Evolutionary conservation across 2,797 vertebrate species (phyloP), one percentile per base, ranked within the genome.

Genomic region (Enteromius treurensis): DNA sequence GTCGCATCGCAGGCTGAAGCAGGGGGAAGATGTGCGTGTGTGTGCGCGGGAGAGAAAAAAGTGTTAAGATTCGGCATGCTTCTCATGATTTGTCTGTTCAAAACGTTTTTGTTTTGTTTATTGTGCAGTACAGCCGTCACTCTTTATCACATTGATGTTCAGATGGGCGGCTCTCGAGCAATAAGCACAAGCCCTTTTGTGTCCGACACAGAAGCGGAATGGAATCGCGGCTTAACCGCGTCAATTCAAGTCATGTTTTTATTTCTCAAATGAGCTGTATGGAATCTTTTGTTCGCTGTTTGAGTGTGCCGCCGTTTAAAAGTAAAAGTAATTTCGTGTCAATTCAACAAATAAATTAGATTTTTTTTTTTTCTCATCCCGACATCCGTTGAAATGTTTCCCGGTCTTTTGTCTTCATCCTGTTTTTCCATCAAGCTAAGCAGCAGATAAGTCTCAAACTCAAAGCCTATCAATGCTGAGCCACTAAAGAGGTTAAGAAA

Each of bases 311-410:
- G 85, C 88, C 88, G 89, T 90, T 91, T 86, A 80, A 87, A 60
- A 77, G 79, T 77, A 83, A 90, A 88, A 91, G 90, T 88, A 87
- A 92, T 94, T 92, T 90, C 90, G 92, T 91, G 93, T 93, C 93
- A 93, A 88, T 89, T 91, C 91, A 90, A 93, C 92, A 93, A 93
- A 94, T 90, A 93, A 89, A 89, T 89, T 65, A 84, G 70, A 84
- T 82, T 84, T 77, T 71, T 68, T 58, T 40, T 85, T 74, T 45
- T 90, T 55, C 90, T 88, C 90, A 92, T 70, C 49, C 90, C 84
- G 87, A 92, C 91, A 92, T 92, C 91, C 91, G 90, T 92, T 93
- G 85, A 89, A 89, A 92, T 93, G 91, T 93, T 93, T 92, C 90
- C 86, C 81, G 86, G 85, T 86, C 88, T 89, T 91, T 91, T 94